phyloP scores from a whole-genome alignment of 2,113 vertebrate genomes.

The Chinchilla lanigera region DNA sequence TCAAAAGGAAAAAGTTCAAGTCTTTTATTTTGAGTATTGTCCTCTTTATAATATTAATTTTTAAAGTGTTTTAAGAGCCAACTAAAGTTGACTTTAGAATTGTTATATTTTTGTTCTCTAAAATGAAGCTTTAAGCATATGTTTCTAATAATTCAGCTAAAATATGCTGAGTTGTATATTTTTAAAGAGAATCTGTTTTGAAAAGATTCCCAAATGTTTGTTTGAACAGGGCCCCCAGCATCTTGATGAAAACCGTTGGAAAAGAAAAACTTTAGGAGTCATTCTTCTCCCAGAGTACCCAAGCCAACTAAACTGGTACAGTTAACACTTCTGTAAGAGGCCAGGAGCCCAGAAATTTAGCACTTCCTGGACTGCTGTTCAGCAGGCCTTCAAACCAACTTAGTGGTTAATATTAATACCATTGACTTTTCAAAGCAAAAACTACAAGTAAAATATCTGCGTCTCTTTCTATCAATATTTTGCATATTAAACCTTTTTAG shows the following conservation, averaged over 20 bases:
- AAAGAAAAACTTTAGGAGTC: conserved; percentile 71
- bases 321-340: conserved; percentile 61
- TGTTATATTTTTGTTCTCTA: conserved; percentile 51
- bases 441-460: neutral
- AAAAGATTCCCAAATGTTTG: conserved; percentile 74
- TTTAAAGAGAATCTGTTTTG: conserved; percentile 71
- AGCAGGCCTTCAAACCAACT: conserved; percentile 55
- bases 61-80: conserved; percentile 56
- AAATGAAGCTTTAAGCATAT: conserved; percentile 58
- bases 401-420: conserved; percentile 29
- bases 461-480: neutral
- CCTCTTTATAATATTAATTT: neutral
- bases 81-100: conserved; percentile 32
- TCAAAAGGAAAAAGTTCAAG: neutral
- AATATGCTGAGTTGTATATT: conserved; percentile 69
- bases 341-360: conserved; percentile 54
- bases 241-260: conserved; percentile 71
- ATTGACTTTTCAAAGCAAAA: conserved; percentile 52
- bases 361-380: conserved; percentile 57
- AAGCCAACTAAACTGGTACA: conserved; percentile 60
- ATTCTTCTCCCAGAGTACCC: conserved; percentile 47
- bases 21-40: conserved; percentile 18
- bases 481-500: neutral
- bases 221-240: conserved; percentile 66
- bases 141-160: conserved; percentile 69